These are phyloP conservation scores for Druon quercuslanigerum DNA, from an alignment of 1,140 invertebrate species.

Conservation along the genomic window DNA sequence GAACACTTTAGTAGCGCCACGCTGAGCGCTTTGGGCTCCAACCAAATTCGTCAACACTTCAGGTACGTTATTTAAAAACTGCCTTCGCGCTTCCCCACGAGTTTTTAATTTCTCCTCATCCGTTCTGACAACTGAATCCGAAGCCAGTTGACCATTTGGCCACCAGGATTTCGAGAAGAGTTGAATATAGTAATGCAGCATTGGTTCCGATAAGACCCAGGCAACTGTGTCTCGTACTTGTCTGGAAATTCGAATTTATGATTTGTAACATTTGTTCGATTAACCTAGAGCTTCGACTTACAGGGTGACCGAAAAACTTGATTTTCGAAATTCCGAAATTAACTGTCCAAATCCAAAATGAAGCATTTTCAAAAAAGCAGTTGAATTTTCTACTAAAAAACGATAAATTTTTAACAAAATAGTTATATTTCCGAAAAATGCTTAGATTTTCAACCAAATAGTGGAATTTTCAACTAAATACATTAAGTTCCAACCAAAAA, in stretches of 20 bases:
- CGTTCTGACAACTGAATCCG: slow-evolving; percentile 73
- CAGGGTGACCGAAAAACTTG: no score
- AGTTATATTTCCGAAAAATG: no score
- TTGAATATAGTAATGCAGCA: slow-evolving; percentile 92
- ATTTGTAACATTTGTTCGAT: no score
- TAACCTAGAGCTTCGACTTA: no score
- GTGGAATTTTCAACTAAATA: no score
- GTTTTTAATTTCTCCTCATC: slow-evolving; percentile 84
- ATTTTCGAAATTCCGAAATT: no score
- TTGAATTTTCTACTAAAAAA: no score
- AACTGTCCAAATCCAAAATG: no score
- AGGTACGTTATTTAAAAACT: slow-evolving; percentile 84
- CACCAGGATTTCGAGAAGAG: slow-evolving; percentile 91
- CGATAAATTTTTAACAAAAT: no score
- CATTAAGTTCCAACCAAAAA: no score
- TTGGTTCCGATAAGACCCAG: slow-evolving; percentile 92
- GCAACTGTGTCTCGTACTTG: slow-evolving; percentile 91
- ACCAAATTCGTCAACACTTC: slow-evolving; percentile 89
- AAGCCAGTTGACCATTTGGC: slow-evolving; percentile 85
- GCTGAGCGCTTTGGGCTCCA: slow-evolving; percentile 88
- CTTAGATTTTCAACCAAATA: no score
- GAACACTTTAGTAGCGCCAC: slow-evolving; percentile 91
- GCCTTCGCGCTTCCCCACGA: slow-evolving; percentile 79
- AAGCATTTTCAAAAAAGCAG: no score
- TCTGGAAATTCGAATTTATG: slow-evolving; percentile 73